Percentiles rank a stretch among this genome's conserved stretches.
Evolutionary conservation across 2,113 vertebrate genomes (phyloP).

Genomic region (Cichladusa arquata): DNA sequence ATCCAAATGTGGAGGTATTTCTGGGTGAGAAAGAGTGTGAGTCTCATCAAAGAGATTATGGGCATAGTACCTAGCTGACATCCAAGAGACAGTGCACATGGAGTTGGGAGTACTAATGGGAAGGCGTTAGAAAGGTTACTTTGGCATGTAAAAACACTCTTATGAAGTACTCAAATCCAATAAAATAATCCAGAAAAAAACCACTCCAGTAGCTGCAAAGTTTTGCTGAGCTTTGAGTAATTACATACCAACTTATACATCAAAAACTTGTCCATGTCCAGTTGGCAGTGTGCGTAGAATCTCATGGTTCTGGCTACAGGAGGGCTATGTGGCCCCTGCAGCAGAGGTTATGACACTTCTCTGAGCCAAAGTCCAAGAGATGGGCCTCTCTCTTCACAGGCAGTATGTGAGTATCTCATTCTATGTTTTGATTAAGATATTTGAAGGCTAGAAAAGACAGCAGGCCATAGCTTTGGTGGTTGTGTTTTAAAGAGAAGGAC

Average conservation of each 20-base stretch:
- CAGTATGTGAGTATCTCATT: neutral
- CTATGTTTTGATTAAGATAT: neutral
- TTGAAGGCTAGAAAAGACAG: neutral
- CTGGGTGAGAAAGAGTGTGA: neutral
- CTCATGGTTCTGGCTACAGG: neutral
- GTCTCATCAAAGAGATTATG: neutral
- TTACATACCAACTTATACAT: neutral
- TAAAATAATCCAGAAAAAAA: neutral
- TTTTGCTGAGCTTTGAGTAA: neutral
- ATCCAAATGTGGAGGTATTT: neutral
- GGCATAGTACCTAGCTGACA: neutral
- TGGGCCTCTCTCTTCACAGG: neutral
- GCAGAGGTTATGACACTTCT: neutral
- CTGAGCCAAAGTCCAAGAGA: neutral
- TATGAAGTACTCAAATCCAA: neutral
- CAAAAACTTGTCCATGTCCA: neutral
- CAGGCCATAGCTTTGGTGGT: neutral
- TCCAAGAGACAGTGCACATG: neutral
- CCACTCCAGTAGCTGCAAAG: neutral
- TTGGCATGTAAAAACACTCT: neutral
- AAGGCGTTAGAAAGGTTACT: neutral
- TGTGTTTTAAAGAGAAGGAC: neutral
- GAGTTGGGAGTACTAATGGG: neutral
- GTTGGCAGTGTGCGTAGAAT: rapidly evolving
- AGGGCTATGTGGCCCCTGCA: neutral